These are phyloP conservation scores for Spondyliosoma cantharus DNA, from an alignment of 2,797 vertebrate species.

Conservation along the genomic window DNA sequence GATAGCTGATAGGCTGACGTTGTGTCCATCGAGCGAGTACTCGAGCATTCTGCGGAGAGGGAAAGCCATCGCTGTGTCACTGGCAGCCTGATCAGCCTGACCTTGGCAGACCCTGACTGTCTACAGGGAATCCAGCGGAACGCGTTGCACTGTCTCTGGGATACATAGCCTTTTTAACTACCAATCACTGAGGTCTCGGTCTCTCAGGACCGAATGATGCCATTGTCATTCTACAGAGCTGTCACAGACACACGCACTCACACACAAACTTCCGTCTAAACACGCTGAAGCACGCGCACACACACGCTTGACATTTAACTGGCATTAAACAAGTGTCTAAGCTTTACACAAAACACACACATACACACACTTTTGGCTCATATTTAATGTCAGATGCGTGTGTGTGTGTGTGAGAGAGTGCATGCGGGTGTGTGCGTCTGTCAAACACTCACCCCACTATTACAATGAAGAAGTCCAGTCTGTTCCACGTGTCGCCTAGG, in stretches of 20 bases:
- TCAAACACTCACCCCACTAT: conserved; percentile 91
- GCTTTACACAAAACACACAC: conserved; percentile 75
- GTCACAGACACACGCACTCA: conserved; percentile 32
- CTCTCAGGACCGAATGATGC: conserved; percentile 64
- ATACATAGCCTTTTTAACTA: conserved; percentile 71
- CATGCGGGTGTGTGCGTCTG: conserved; percentile 29
- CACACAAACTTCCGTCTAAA: conserved; percentile 34
- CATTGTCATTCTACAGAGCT: conserved; percentile 75
- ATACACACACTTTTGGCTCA: conserved; percentile 75
- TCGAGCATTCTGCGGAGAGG: conserved; percentile 92
- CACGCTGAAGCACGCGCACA: conserved; percentile 46
- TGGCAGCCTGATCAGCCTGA: conserved; percentile 65
- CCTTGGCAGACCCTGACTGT: conserved; percentile 62
- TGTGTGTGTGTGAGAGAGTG: conserved; percentile 38
- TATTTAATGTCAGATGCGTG: conserved; percentile 80
- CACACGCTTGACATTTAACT: conserved; percentile 85
- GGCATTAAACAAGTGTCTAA: conserved; percentile 86
- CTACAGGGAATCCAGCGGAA: conserved; percentile 60
- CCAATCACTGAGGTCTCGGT: conserved; percentile 69
- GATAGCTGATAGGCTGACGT: conserved; percentile 96
- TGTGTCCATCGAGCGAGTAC: conserved; percentile 97
- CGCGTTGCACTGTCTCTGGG: conserved; percentile 48
- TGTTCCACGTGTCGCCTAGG: conserved; percentile 97
- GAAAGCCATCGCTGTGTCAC: conserved; percentile 60
- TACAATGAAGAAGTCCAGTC: conserved; percentile 98